A percentile compares a stretch with the other conserved stretches of the same genome.
phyloP scores from a whole-genome alignment of 1,140 invertebrate species.

The Elysia chlorotica region DNA sequence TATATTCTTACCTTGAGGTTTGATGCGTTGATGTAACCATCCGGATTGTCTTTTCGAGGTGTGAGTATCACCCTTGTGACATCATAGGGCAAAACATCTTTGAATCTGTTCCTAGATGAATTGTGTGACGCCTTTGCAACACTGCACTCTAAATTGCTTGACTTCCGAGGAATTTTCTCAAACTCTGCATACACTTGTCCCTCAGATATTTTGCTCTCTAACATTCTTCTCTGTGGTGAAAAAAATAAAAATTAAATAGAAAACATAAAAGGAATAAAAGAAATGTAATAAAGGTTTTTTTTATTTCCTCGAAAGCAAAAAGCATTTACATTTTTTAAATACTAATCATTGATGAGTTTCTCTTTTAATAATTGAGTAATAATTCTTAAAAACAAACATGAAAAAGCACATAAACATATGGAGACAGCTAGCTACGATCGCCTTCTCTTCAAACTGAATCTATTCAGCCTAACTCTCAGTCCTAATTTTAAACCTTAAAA shows the following conservation, averaged over 20 bases:
- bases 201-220: slow-evolving; percentile 81
- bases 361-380: too few species aligned
- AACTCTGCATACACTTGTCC: slow-evolving; percentile 85
- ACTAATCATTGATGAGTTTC: too few species aligned
- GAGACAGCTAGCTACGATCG: too few species aligned
- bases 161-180: slow-evolving; percentile 82
- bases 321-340: too few species aligned
- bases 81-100: slow-evolving; percentile 85
- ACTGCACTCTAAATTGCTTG: slow-evolving; percentile 71
- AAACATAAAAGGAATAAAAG: neutral
- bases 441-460: too few species aligned
- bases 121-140: slow-evolving; percentile 69
- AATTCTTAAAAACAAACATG: too few species aligned
- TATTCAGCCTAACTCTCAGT: too few species aligned
- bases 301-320: too few species aligned
- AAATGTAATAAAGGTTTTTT: neutral
- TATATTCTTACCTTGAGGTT: slow-evolving; percentile 76
- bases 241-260: neutral
- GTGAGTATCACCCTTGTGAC: slow-evolving; percentile 78
- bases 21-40: slow-evolving; percentile 89
- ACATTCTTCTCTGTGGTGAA: slow-evolving; percentile 73
- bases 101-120: slow-evolving; percentile 65
- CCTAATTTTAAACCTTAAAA: too few species aligned
- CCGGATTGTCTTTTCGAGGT: slow-evolving; percentile 78
- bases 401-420: too few species aligned